phyloP scores from a whole-genome alignment of 2,888 invertebrate species.

The Xylophagus ater region DNA sequence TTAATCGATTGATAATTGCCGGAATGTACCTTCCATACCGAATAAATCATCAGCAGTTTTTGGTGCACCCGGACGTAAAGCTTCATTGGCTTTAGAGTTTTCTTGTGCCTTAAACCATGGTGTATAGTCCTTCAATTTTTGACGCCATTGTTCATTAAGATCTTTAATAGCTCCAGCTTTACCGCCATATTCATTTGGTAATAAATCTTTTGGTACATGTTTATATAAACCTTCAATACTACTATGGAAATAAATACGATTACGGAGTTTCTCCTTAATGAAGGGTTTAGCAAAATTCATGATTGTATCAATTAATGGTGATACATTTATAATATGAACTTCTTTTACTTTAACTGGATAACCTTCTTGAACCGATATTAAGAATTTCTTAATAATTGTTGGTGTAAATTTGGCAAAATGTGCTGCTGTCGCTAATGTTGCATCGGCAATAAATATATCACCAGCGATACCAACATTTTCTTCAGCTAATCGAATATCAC shows the following conservation, averaged over 20 bases:
- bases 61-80: slow-evolving; percentile 71
- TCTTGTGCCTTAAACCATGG: slow-evolving; percentile 77
- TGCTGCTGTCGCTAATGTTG: slow-evolving; percentile 62
- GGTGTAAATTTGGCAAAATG: slow-evolving; percentile 81
- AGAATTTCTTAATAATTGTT: slow-evolving; percentile 68
- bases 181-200: slow-evolving; percentile 77
- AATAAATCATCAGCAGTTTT: slow-evolving; percentile 78
- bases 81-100: slow-evolving; percentile 63
- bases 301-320: slow-evolving; percentile 73
- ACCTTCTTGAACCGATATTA: slow-evolving; percentile 77
- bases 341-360: slow-evolving; percentile 81
- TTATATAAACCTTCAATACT: slow-evolving; percentile 65
- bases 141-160: slow-evolving; percentile 66
- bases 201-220: slow-evolving; percentile 63
- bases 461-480: slow-evolving; percentile 74
- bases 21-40: slow-evolving; percentile 81
- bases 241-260: slow-evolving; percentile 69
- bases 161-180: slow-evolving; percentile 59
- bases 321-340: slow-evolving; percentile 75
- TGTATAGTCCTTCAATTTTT: slow-evolving; percentile 63
- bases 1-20: slow-evolving; percentile 72
- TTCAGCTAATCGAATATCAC: slow-evolving; percentile 65
- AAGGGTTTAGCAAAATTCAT: slow-evolving; percentile 78
- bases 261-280: slow-evolving; percentile 75
- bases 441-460: slow-evolving; percentile 72